Conservation (phyloP, 2,888 invertebrate species). For the Aphelenchoides bicaudatus region DNA sequence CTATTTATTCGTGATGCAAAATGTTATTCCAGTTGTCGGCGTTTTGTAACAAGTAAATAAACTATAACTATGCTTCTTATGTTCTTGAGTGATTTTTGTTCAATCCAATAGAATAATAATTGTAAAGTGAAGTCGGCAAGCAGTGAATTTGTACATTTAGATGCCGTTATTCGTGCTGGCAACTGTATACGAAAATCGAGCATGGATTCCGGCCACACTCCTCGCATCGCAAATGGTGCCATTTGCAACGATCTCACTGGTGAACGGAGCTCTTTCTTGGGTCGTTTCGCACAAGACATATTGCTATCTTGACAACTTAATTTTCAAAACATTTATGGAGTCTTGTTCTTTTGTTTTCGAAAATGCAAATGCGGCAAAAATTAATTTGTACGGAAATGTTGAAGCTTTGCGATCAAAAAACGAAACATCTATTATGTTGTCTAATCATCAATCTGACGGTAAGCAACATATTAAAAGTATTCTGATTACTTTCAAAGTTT, state of each 20-base stretch:
- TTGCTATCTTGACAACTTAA: conserved; percentile 40
- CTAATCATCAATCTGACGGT: conserved; percentile 55
- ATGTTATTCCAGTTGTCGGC: too few species aligned
- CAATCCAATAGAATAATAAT: background rate
- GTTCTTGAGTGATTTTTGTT: too few species aligned
- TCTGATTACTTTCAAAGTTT: conserved; percentile 9
- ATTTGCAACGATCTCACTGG: conserved; percentile 43
- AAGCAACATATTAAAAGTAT: conserved; percentile 10
- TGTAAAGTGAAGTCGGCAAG: background rate
- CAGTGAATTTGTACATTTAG: background rate
- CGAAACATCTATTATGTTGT: conserved; percentile 44
- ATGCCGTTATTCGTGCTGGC: too few species aligned
- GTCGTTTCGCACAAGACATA: conserved; percentile 32
- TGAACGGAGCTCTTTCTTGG: conserved; percentile 44
- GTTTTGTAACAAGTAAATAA: too few species aligned
- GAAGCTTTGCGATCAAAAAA: conserved; percentile 25
- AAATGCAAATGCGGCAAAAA: conserved; percentile 43
- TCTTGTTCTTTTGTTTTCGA: conserved; percentile 56
- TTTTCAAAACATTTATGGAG: conserved; percentile 50
- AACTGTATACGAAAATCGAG: conserved; percentile 24
- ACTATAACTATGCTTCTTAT: too few species aligned
- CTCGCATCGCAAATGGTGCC: conserved; percentile 40
- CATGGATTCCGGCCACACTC: conserved; percentile 23
- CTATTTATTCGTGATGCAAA: too few species aligned
- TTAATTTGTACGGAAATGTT: conserved; percentile 45